These are phyloP conservation scores for Chaetura pelagica DNA, from an alignment of 2,113 vertebrate genomes.

Conservation along the genomic window DNA sequence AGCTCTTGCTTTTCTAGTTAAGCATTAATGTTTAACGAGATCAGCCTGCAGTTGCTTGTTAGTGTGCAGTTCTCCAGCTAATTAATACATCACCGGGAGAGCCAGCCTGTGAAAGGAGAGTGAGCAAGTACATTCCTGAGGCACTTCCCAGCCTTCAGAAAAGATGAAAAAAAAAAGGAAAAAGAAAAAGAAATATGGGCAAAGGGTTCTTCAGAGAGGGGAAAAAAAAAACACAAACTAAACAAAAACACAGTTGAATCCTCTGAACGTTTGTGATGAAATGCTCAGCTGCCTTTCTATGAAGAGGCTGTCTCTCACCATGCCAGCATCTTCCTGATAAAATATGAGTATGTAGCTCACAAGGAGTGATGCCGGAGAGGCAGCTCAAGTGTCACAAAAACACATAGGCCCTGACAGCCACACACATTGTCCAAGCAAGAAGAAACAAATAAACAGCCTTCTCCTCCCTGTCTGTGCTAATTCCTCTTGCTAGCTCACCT, in stretches of 20 bases:
- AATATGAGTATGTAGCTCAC: neutral
- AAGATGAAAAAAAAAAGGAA: neutral
- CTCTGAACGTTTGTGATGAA: neutral
- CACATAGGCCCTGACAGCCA: neutral
- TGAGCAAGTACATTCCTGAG: slow-evolving; percentile 53
- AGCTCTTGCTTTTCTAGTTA: slow-evolving; percentile 74
- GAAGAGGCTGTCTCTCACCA: neutral
- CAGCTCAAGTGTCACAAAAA: neutral
- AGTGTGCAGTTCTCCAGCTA: slow-evolving; percentile 58
- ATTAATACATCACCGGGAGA: slow-evolving; percentile 65
- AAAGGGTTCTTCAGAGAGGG: neutral
- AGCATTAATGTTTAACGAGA: slow-evolving; percentile 75
- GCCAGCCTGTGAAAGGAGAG: neutral
- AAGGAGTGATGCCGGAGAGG: accelerated
- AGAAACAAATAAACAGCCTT: neutral
- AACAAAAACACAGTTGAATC: neutral
- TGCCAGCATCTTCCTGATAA: neutral
- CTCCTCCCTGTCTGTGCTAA: neutral
- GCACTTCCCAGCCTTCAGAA: slow-evolving; percentile 12
- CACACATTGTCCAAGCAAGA: neutral
- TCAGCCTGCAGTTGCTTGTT: slow-evolving; percentile 63
- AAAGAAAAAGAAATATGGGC: neutral
- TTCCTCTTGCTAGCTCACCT: neutral
- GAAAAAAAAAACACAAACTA: neutral
- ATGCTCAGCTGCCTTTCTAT: neutral